Evolutionary conservation across 2,113 vertebrate genomes (phyloP).

Genomic region (Chinchilla lanigera): DNA sequence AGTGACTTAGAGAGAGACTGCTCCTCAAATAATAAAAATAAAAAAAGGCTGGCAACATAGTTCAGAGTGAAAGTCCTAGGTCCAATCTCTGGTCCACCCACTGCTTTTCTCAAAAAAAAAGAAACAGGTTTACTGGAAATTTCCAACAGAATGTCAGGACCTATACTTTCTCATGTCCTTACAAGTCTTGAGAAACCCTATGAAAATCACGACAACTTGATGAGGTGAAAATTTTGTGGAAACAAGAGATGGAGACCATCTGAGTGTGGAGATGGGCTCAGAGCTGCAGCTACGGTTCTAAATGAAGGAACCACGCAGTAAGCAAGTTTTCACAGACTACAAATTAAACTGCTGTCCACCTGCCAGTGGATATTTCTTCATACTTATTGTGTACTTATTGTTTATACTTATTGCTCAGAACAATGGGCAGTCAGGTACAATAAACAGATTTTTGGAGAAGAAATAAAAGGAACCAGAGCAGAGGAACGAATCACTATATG

Average conservation of each 20-base stretch:
- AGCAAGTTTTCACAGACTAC: neutral
- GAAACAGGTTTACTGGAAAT: neutral
- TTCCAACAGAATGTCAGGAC: neutral
- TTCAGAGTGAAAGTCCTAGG: neutral
- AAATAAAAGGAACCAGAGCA: neutral
- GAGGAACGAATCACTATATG: neutral
- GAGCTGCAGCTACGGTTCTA: neutral
- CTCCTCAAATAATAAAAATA: neutral
- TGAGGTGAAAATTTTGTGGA: neutral
- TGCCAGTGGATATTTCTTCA: neutral
- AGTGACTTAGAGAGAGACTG: neutral
- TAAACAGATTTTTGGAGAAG: neutral
- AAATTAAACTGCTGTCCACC: neutral
- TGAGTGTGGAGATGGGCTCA: neutral
- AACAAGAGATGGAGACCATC: neutral
- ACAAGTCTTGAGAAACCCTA: neutral
- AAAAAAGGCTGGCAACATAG: neutral
- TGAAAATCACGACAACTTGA: neutral
- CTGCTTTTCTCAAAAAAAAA: neutral
- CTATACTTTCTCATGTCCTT: neutral
- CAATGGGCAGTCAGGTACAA: neutral
- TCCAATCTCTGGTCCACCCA: neutral
- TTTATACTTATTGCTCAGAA: neutral
- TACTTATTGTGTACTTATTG: too few species aligned
- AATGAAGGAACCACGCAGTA: neutral